Base-by-base conservation (phyloP, 2,113 vertebrate genomes). In the Numida meleagris region DNA sequence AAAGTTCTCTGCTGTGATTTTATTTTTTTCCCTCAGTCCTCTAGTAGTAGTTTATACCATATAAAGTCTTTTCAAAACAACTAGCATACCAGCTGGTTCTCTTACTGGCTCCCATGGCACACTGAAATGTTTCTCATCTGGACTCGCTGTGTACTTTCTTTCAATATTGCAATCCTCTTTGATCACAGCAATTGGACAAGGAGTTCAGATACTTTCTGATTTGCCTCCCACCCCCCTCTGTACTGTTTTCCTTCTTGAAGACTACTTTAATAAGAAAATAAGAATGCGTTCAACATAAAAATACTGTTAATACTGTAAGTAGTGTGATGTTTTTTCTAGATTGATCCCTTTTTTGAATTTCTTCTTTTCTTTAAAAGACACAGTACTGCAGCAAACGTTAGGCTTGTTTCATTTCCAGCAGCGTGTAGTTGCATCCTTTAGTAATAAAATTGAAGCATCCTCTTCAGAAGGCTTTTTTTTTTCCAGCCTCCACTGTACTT, bases 101-200 rank as follows among this genome's bases (percentile, higher is more conserved):
- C 23, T 90, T 87, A 33, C 70, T 94, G 62, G 10, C 55, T 95
- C 29, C 66, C 58, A 9, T 53, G 29, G 57, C 31, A 61, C n/a
- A 38, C 36, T 85, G 84, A 90, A 87, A 93, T 89, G 53, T 90
- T 18, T 84, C 19, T 90, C 78, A 43, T 94, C 89, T 93, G 89
- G 71, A 80, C 78, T 3, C 90, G 88, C 92, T 96, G 93, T 87
- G 91, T 91, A 42, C 74, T 89, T 65, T 94, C 89, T 82, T 72
- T 80, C 67, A 57, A 24, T 94, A 85, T 93, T 95, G 38, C 72
- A 57, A 36, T 68, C 46, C 43, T 86, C 90, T 96, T 93, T 93
- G 80, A 90, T 96, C 88, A 88, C 77, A 90, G 51, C 80, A 84
- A 93, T 59, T 10, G 16, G 90, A 81, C 51, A 51, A 78, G 73